Percentiles rank a stretch among this genome's conserved stretches.
Evolutionary conservation across 2,888 invertebrate genomes (phyloP).

Genomic region (Balanococcus diminutus): DNA sequence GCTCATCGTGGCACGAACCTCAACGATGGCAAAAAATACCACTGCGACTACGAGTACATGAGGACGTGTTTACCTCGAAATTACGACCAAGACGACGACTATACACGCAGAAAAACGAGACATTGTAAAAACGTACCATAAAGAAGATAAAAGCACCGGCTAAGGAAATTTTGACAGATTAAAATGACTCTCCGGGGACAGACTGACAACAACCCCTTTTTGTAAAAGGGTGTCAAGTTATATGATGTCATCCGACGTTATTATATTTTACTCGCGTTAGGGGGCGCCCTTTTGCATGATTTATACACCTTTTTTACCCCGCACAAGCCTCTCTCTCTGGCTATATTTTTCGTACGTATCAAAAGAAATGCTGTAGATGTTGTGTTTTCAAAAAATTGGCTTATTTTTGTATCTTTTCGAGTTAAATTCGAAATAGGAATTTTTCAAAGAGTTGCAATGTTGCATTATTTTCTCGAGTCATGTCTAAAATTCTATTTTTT

Average conservation of each 20-base stretch:
- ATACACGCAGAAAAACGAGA: not conserved
- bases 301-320: conserved; percentile 33
- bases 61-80: not conserved
- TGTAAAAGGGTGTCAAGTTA: conserved; percentile 54
- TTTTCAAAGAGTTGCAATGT: not conserved
- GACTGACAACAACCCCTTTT: conserved; percentile 54
- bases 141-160: conserved; percentile 50
- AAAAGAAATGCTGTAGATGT: not conserved
- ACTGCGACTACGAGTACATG: no score
- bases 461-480: not conserved
- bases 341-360: not conserved
- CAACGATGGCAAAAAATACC: not conserved
- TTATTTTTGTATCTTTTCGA: conserved; percentile 32
- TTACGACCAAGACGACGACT: not conserved
- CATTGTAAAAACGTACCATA: conserved; percentile 16
- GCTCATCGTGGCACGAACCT: not conserved
- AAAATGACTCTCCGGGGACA: conserved; percentile 55
- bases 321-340: not conserved
- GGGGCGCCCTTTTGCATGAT: conserved; percentile 55
- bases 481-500: not conserved
- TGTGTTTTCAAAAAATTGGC: conserved; percentile 40
- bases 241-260: conserved; percentile 55
- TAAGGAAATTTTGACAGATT: conserved; percentile 55
- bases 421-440: no score
- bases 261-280: conserved; percentile 53